These are phyloP conservation scores for Hipposideros larvatus DNA, from an alignment of 2,797 vertebrate genomes.

Conservation along the genomic window DNA sequence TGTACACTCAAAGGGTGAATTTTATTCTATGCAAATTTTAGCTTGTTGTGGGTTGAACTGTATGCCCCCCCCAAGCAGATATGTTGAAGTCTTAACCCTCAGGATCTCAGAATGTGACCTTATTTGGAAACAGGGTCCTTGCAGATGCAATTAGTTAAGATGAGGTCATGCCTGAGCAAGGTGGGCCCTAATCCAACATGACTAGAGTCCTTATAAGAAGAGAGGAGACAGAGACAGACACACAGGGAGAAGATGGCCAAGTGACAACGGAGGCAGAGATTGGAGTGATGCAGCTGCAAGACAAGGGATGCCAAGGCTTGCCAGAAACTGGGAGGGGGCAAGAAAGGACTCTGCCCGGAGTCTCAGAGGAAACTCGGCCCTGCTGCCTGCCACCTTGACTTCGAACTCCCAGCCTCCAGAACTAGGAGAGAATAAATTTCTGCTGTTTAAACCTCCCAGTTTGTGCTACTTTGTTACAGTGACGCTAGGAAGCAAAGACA, in stretches of 20 bases:
- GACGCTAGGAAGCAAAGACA: not conserved
- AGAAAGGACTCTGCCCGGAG: not conserved
- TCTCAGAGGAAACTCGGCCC: not conserved
- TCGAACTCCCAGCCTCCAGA: not conserved
- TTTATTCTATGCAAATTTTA: not conserved
- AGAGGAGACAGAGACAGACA: not conserved
- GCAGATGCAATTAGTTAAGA: not conserved
- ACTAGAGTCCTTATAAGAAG: not conserved
- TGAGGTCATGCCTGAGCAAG: not conserved
- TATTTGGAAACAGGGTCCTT: not conserved
- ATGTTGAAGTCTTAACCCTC: not conserved
- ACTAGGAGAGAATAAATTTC: not conserved
- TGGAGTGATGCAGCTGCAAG: too few species aligned
- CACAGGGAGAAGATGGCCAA: not conserved
- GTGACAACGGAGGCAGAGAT: not conserved
- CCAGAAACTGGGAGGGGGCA: not conserved
- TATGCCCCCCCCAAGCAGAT: not conserved
- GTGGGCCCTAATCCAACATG: not conserved
- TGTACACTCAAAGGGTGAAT: not conserved
- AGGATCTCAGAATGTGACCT: not conserved
- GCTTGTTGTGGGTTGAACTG: not conserved
- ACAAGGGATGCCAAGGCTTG: not conserved
- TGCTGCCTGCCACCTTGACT: rapidly evolving
- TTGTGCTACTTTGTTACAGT: not conserved
- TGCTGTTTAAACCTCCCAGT: not conserved